Base-by-base conservation (phyloP, 2,797 vertebrate species). In the Petrocephalus sullivani region DNA sequence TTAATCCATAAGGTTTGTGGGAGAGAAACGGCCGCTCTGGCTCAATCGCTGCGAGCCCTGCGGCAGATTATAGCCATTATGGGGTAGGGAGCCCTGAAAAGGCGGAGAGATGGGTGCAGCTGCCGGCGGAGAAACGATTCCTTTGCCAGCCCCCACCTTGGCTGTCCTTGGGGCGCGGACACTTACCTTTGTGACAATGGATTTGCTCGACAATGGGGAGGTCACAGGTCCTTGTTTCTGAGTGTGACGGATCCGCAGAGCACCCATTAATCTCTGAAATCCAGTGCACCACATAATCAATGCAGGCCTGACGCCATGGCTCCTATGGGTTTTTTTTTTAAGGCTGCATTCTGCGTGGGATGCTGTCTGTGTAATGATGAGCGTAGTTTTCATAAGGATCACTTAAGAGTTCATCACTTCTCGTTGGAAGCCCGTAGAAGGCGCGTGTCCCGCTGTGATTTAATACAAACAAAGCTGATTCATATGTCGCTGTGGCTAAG, bases 101-200 rank as follows among this genome's bases (percentile, higher is more conserved):
- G 71, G 33, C 41, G 19, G 9, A 19, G 49, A 56, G 51, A 41
- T 5, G 12, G 5, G n/a, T 3, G 3, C 9, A 82, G 60, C 71
- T 58, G n/a, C 28, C 5, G 14, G 37, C 10, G 33, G 51, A 8
- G 7, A 37, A 41, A 8, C 5, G 0, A 21, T 41, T 23, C 12
- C 14, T 19, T 28, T 21, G 21, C 49, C 28, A 91, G 88, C 89
- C 71, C 33, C 51, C 87, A 91, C 90, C 87, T 92, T 89, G 89
- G 71, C 91, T 90, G n/a, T 88, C 64, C 83, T 89, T 89, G 37
- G 90, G 89, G 87, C 23, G 90, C 46, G 4, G 46, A 67, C 56
- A 16, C 82, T 71, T 75, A 58, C 75, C 51, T 67, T 67, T 54
- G 57, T 54, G 82, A 54, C 54, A 16, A 54, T 54, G 60, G 82